Percentiles rank a stretch among this genome's conserved stretches.
phyloP scores from a whole-genome alignment of 2,888 invertebrate genomes.

The Drosophila acutilabella region DNA sequence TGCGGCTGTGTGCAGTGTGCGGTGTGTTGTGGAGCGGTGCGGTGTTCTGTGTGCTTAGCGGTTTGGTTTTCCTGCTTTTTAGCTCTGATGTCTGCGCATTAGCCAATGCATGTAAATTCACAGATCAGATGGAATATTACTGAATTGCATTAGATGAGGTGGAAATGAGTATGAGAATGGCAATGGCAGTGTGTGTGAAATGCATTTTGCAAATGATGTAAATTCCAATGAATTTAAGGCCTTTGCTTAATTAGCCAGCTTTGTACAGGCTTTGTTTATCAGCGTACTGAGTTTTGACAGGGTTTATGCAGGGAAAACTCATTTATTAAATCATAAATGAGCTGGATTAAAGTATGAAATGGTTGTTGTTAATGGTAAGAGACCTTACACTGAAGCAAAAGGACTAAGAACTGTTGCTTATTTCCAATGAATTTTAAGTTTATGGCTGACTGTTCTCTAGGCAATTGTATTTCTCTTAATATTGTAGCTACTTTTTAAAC shows the following conservation, averaged over 20 bases:
- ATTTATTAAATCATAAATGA: not conserved
- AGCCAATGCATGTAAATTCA: slow-evolving; percentile 26
- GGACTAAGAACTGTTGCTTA: too few species aligned
- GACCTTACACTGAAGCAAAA: too few species aligned
- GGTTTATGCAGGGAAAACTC: not conserved
- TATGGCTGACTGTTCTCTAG: too few species aligned
- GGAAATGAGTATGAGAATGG: not conserved
- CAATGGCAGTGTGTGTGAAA: not conserved
- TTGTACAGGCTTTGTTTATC: slow-evolving; percentile 26
- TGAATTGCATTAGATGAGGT: slow-evolving; percentile 8
- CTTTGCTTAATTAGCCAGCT: slow-evolving; percentile 56
- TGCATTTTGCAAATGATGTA: slow-evolving; percentile 53
- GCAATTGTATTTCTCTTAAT: too few species aligned
- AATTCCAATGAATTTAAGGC: slow-evolving; percentile 67
- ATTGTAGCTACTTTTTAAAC: too few species aligned
- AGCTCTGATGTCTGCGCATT: slow-evolving; percentile 60
- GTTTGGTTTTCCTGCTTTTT: slow-evolving; percentile 42
- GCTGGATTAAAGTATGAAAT: not conserved
- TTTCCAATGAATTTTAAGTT: too few species aligned
- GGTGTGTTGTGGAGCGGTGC: slow-evolving; percentile 10
- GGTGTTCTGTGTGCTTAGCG: slow-evolving; percentile 53
- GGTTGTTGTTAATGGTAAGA: too few species aligned
- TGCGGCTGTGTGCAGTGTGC: slow-evolving; percentile 41
- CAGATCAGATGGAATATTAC: slow-evolving; percentile 14
- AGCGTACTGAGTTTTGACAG: not conserved